These are phyloP conservation scores for Drosophila pseudotalamancana DNA, from an alignment of 2,888 invertebrate genomes.

Conservation along the genomic window DNA sequence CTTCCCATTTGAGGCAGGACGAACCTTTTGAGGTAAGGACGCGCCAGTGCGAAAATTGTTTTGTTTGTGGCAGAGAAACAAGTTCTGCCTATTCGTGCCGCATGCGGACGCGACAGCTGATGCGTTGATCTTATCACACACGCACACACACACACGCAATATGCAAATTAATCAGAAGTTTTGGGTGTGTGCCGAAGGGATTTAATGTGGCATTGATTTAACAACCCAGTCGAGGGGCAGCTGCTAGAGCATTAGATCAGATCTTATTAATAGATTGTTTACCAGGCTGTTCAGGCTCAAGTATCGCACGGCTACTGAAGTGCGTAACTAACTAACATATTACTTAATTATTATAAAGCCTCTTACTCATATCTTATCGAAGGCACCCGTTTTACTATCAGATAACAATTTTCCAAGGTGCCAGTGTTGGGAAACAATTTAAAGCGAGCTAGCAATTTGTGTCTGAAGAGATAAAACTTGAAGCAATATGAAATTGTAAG, in stretches of 20 bases:
- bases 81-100: constrained; percentile 43
- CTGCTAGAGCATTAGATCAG: constrained; percentile 46
- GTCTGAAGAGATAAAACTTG: constrained; percentile 4
- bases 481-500: background rate
- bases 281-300: constrained; percentile 1
- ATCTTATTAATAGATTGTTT: constrained; percentile 8
- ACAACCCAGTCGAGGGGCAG: constrained; percentile 37
- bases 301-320: background rate
- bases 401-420: constrained; percentile 30
- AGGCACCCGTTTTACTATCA: constrained; percentile 36
- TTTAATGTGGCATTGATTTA: constrained; percentile 50
- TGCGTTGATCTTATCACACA: constrained; percentile 67
- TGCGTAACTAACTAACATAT: constrained; percentile 2
- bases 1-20: constrained; percentile 12
- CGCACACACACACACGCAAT: constrained; percentile 44
- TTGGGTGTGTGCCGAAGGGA: constrained; percentile 6
- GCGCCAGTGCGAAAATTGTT: constrained; percentile 69
- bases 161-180: constrained; percentile 74
- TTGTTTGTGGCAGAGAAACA: constrained; percentile 71
- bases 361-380: constrained; percentile 43
- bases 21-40: constrained; percentile 37
- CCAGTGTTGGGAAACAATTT: constrained; percentile 16
- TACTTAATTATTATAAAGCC: constrained; percentile 18
- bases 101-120: constrained; percentile 51
- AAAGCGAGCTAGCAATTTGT: constrained; percentile 16